A percentile compares a stretch with the other conserved stretches of the same genome.
Conservation (phyloP, 2,113 vertebrate genomes). For the Limnothrissa miodon region DNA sequence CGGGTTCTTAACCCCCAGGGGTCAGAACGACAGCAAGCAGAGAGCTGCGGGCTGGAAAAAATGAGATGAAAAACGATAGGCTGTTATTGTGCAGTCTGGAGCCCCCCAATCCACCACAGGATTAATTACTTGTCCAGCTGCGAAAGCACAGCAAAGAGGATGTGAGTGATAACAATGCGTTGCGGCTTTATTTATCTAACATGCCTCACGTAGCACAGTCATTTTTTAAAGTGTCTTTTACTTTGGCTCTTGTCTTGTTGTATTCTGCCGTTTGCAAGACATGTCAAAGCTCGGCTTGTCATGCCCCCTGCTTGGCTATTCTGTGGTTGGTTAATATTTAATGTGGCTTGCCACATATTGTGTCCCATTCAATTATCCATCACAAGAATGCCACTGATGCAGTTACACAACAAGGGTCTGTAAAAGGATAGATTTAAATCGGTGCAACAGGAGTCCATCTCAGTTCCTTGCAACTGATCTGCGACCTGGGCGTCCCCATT, state of each 20-base stretch:
- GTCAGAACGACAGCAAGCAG: constrained; percentile 24
- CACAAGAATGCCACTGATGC: background rate
- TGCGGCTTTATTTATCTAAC: constrained; percentile 2
- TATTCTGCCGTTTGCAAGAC: background rate
- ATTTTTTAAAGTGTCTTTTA: background rate
- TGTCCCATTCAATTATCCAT: background rate
- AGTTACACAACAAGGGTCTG: background rate
- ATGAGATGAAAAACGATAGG: constrained; percentile 46
- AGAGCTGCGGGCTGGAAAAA: constrained; percentile 15
- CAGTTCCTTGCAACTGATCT: too few relatives aligned
- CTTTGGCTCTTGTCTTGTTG: background rate
- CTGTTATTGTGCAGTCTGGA: constrained; percentile 57
- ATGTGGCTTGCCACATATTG: background rate
- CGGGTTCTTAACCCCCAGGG: constrained; percentile 46
- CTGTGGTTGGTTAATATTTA: constrained; percentile 15
- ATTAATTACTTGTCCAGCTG: constrained; percentile 65
- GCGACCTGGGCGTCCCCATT: too few relatives aligned
- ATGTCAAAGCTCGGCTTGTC: background rate
- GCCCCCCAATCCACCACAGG: constrained; percentile 41
- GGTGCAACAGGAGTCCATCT: background rate
- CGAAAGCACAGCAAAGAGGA: constrained; percentile 29
- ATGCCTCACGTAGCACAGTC: background rate
- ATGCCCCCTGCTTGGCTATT: background rate
- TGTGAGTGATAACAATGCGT: constrained; percentile 19
- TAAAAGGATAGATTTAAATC: background rate